Percentiles rank a stretch among this genome's conserved stretches.
Evolutionary conservation across 2,888 invertebrate genomes (phyloP).

Genomic region (Archaeoteleia sp.): DNA sequence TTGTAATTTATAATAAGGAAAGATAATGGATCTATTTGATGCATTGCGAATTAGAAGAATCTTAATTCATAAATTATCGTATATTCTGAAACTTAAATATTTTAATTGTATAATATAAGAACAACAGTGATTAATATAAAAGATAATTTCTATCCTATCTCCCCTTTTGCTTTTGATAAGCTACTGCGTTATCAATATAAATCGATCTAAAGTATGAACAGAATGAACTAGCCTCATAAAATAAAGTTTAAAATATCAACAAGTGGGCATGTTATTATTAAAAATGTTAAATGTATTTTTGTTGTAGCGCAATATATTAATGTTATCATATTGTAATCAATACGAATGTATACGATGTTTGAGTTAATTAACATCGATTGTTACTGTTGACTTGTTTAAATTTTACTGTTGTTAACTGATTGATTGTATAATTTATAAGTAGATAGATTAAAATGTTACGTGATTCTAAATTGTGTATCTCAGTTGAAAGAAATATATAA

Average conservation of each 20-base stretch:
- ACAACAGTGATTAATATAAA: no score
- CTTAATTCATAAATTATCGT: no score
- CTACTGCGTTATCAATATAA: no score
- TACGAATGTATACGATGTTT: conserved; percentile 20
- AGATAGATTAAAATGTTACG: conserved; percentile 36
- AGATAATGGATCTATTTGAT: no score
- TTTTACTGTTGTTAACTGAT: conserved; percentile 19
- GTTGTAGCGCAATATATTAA: conserved; percentile 18
- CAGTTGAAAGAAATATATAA: conserved; percentile 24
- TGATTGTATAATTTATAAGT: conserved; percentile 12
- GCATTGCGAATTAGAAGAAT: no score
- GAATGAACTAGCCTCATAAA: no score
- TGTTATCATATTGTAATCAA: conserved; percentile 22
- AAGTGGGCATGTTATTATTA: conserved; percentile 10
- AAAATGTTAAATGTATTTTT: conserved; percentile 32
- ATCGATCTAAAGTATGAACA: no score
- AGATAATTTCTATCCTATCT: no score
- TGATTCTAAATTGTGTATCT: conserved; percentile 38
- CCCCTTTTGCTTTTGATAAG: no score
- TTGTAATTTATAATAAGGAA: no score
- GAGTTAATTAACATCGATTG: conserved; percentile 17
- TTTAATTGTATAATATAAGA: no score
- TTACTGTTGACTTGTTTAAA: conserved; percentile 33
- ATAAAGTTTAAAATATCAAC: neutral
- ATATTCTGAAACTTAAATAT: no score